Conservation (phyloP, 1,140 invertebrate genomes). For the Theocolax elegans region DNA sequence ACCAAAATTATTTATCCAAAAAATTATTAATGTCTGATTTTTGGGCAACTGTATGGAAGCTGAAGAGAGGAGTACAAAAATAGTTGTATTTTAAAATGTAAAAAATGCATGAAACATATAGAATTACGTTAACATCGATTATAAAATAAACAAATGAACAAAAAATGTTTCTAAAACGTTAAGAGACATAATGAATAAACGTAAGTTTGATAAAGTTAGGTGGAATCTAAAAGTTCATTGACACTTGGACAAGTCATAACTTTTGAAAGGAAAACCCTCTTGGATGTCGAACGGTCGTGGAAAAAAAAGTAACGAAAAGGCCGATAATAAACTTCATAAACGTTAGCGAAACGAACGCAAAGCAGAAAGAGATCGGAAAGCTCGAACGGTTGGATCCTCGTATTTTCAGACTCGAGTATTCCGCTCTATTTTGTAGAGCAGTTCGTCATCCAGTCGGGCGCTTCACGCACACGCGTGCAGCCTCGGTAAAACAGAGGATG, state of each 20-base stretch:
- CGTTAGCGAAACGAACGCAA: background rate
- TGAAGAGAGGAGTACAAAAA: too few species aligned
- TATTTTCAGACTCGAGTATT: constrained; percentile 58
- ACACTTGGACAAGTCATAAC: too few species aligned
- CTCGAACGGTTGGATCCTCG: constrained; percentile 43
- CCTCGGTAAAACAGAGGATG: constrained; percentile 53
- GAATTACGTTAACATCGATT: too few species aligned
- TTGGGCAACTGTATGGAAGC: background rate
- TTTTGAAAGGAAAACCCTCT: too few species aligned
- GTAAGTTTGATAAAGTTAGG: background rate
- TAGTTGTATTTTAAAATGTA: too few species aligned
- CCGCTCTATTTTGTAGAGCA: constrained; percentile 58
- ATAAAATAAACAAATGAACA: too few species aligned
- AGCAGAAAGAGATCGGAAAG: background rate
- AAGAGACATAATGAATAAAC: too few species aligned
- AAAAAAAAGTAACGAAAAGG: too few species aligned
- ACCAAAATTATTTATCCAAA: background rate
- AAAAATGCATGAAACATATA: too few species aligned
- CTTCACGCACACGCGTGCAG: background rate
- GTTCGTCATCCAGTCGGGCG: constrained; percentile 60
- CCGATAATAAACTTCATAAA: too few species aligned
- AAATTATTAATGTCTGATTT: background rate
- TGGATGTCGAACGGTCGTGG: too few species aligned
- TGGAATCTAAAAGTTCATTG: background rate
- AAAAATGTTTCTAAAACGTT: too few species aligned